phyloP scores from a whole-genome alignment of 2,797 vertebrate species.

The Hafferia zeledoni region DNA sequence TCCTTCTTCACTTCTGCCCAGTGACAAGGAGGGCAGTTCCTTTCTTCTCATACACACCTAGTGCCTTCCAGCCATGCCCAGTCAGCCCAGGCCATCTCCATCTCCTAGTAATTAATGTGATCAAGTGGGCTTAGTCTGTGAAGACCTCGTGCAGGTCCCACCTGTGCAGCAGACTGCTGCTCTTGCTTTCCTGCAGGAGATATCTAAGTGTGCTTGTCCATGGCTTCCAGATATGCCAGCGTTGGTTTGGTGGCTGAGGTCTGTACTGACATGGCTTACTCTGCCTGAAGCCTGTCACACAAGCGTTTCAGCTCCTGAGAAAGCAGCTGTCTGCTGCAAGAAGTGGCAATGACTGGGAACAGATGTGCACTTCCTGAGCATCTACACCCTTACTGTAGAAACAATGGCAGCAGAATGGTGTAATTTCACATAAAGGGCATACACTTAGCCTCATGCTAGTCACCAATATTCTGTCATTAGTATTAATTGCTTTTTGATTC shows the following conservation, averaged over 20 bases:
- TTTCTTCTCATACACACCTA: not conserved
- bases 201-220: not conserved
- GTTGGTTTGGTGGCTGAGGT: not conserved
- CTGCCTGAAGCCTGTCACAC: not conserved
- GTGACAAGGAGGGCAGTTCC: not conserved
- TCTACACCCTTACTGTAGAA: not conserved
- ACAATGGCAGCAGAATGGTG: not conserved
- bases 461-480: not conserved
- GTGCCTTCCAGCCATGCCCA: not conserved
- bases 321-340: not conserved
- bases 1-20: not conserved
- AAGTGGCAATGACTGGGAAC: rapidly evolving
- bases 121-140: not conserved
- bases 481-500: not conserved
- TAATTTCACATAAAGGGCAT: not conserved
- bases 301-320: not conserved
- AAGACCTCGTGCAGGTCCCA: not conserved
- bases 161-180: rapidly evolving
- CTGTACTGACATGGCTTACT: not conserved
- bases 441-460: not conserved
- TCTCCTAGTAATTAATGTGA: not conserved
- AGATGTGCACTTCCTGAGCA: not conserved
- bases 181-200: rapidly evolving
- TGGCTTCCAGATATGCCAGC: not conserved
- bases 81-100: not conserved